phyloP scores from a whole-genome alignment of 2,797 vertebrate species.

The Naso thynnoides region DNA sequence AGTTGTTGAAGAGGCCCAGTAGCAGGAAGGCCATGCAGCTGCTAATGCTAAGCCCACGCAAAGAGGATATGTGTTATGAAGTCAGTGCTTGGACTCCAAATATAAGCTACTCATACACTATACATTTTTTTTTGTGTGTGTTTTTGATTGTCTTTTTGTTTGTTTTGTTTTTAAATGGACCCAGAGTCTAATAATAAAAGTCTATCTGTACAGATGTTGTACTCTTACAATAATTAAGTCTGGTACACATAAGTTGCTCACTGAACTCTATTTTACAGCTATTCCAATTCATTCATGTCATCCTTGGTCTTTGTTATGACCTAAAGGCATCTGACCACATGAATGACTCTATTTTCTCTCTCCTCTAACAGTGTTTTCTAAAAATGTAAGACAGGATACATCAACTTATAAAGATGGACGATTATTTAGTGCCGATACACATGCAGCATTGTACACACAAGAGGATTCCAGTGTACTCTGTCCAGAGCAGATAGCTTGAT shows the following conservation, averaged over 20 bases:
- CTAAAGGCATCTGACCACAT: slow-evolving; percentile 36
- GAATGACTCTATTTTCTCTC: slow-evolving; percentile 39
- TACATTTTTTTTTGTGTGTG: no score
- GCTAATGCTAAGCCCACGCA: slow-evolving; percentile 12
- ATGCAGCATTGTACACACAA: slow-evolving; percentile 18
- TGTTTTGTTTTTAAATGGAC: no score
- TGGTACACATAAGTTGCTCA: slow-evolving; percentile 10
- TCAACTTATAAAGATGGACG: slow-evolving; percentile 8
- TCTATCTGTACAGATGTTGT: slow-evolving; percentile 8
- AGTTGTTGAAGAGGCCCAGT: neutral
- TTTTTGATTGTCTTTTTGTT: no score
- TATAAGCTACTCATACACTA: neutral
- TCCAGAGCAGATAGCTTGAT: slow-evolving; percentile 31
- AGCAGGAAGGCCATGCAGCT: neutral
- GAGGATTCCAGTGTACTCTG: slow-evolving; percentile 16
- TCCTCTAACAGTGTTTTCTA: slow-evolving; percentile 4
- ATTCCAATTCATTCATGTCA: slow-evolving; percentile 4
- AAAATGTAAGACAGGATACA: slow-evolving; percentile 27
- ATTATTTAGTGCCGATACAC: slow-evolving; percentile 24
- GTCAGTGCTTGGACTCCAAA: slow-evolving; percentile 3
- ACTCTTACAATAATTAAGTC: slow-evolving; percentile 16
- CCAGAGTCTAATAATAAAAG: no score
- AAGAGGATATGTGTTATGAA: slow-evolving; percentile 8
- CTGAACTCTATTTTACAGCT: neutral
- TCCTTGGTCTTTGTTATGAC: slow-evolving; percentile 6